Conservation (phyloP, 2,888 invertebrate genomes). For the Cyrtodaria siliqua region DNA sequence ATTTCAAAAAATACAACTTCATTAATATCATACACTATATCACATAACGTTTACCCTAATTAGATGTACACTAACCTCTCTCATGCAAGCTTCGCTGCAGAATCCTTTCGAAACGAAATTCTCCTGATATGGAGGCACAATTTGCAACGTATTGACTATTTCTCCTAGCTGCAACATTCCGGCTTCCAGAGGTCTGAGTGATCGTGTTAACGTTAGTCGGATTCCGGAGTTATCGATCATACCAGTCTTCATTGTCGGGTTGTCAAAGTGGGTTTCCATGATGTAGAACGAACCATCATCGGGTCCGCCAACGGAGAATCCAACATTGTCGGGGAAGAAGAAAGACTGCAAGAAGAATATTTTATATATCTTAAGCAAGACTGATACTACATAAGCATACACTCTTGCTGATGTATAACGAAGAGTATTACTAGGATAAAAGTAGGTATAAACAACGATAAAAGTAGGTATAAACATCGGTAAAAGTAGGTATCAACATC, state of each 20-base stretch:
- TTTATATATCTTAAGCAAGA: no score
- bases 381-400: no score
- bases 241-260: slow-evolving; percentile 88
- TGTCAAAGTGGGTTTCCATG: slow-evolving; percentile 97
- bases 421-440: no score
- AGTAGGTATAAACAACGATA: no score
- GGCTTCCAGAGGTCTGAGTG: slow-evolving; percentile 92
- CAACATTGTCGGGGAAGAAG: slow-evolving; percentile 87
- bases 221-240: slow-evolving; percentile 88
- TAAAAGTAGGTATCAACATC: no score
- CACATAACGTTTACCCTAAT: no score
- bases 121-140: slow-evolving; percentile 92
- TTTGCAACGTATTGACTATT: slow-evolving; percentile 90
- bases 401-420: no score
- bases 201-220: slow-evolving; percentile 91
- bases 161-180: slow-evolving; percentile 88
- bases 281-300: slow-evolving; percentile 92
- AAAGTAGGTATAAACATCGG: no score
- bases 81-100: slow-evolving; percentile 93
- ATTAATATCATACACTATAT: no score
- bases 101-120: slow-evolving; percentile 93
- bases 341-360: slow-evolving; percentile 61
- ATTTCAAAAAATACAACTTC: no score
- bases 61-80: slow-evolving; percentile 91
- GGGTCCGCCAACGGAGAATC: slow-evolving; percentile 92